Conservation (phyloP, 2,797 vertebrate species). For the Catamblyrhynchus diadema region DNA sequence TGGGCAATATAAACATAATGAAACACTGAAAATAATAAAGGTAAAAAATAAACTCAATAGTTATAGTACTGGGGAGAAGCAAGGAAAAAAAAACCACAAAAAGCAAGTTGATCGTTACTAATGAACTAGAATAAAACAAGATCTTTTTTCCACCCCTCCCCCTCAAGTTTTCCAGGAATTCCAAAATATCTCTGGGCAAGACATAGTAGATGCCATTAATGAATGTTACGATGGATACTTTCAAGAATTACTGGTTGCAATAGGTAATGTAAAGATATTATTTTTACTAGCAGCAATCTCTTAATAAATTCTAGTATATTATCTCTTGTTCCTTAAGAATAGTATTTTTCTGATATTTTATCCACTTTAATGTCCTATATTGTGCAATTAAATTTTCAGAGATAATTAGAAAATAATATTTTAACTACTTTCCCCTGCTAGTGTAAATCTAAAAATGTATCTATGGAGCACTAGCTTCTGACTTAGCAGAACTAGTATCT, state of each 20-base stretch:
- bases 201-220: slow-evolving; percentile 75
- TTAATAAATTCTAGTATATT: background rate
- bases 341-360: background rate
- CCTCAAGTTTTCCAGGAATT: slow-evolving; percentile 81
- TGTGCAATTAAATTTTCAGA: background rate
- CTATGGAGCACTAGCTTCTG: background rate
- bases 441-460: background rate
- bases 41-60: background rate
- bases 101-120: background rate
- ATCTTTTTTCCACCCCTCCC: background rate
- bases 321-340: background rate
- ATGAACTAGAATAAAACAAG: background rate
- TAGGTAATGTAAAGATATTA: slow-evolving; percentile 63
- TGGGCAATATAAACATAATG: background rate
- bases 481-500: background rate
- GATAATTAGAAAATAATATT: background rate
- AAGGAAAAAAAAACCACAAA: background rate
- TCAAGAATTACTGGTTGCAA: slow-evolving; percentile 75
- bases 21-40: background rate
- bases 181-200: slow-evolving; percentile 78
- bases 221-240: slow-evolving; percentile 80
- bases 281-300: background rate
- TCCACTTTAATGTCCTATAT: background rate
- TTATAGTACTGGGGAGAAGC: background rate
- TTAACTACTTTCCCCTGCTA: background rate